These are phyloP conservation scores for Peromyscus nudipes DNA, from an alignment of 2,797 vertebrate species.

Conservation along the genomic window DNA sequence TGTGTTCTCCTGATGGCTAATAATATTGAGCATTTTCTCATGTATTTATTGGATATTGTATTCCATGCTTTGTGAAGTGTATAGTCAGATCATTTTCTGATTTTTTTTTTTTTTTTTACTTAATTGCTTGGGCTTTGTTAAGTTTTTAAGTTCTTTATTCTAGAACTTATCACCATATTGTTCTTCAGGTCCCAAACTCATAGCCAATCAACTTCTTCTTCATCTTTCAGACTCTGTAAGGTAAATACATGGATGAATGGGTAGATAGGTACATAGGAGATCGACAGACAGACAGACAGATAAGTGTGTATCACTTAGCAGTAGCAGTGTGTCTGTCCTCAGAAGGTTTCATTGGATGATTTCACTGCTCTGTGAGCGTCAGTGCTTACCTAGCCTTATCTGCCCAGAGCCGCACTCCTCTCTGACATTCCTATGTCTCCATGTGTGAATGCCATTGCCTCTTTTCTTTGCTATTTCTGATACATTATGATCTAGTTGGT, in stretches of 20 bases:
- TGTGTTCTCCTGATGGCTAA: neutral
- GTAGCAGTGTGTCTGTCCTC: neutral
- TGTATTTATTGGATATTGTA: neutral
- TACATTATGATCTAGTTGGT: neutral
- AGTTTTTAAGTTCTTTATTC: neutral
- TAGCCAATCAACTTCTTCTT: neutral
- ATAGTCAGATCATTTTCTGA: neutral
- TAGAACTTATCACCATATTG: neutral
- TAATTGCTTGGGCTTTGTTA: neutral
- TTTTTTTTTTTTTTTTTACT: neutral
- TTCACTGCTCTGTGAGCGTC: neutral
- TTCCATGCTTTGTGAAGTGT: neutral
- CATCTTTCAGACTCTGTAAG: neutral
- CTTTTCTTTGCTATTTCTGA: neutral
- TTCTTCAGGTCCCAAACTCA: neutral
- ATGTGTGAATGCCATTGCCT: neutral
- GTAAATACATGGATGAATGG: neutral
- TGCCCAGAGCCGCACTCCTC: neutral
- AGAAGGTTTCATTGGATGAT: neutral
- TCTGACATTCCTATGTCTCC: neutral
- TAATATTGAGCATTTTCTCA: neutral
- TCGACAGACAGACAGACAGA: neutral
- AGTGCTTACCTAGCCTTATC: neutral
- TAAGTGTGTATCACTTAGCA: neutral
- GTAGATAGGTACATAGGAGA: neutral